Evolutionary conservation across 2,797 vertebrate species (phyloP), one percentile per base, ranked within the genome.

Genomic region (Clarias platycephalus): DNA sequence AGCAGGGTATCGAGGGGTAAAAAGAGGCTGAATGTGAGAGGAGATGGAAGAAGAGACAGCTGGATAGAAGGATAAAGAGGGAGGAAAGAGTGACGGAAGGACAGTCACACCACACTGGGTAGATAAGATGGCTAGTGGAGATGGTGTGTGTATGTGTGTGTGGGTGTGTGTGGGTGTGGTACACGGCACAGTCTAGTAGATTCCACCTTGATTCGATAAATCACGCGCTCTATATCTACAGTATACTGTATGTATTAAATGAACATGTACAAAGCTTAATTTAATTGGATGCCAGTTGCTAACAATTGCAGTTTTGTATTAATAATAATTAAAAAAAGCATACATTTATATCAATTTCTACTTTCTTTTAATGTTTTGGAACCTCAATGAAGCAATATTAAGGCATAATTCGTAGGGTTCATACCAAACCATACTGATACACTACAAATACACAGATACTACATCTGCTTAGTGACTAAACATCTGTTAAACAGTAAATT

Each of bases 91-190:
- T 5, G n/a, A 80, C 74, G 74, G 55, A 80, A 57, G 20, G 72
- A 83, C 67, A 71, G 78, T 58, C 77, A 82, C 53, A 77, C 80
- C 9, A 72, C 57, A 58, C 34, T 18, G 67, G 81, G 72, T 58
- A 72, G 86, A 87, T 89, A 85, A 88, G 83, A 88, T 88, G 85
- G 76, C 44, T 85, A 62, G 78, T 70, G 26, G 53, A n/a, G 68
- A 87, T 87, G 85, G 75, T 26, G 55, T 53, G 83, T 53, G 40
- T 58, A 20, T 85, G 62, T 70, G 83, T 68, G 74, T 79, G 83
- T 44, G 31, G 10, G 71, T 76, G 63, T 62, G 83, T 62, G 49
- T 34, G 28, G 64, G 44, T 84, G 31, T 31, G 37, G 13, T n/a
- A 16, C 70, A 72, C 44, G 9, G 37, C 67, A 71, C 68, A 79